phyloP scores from a whole-genome alignment of 2,888 invertebrate genomes.

The Stenotaenia linearis region DNA sequence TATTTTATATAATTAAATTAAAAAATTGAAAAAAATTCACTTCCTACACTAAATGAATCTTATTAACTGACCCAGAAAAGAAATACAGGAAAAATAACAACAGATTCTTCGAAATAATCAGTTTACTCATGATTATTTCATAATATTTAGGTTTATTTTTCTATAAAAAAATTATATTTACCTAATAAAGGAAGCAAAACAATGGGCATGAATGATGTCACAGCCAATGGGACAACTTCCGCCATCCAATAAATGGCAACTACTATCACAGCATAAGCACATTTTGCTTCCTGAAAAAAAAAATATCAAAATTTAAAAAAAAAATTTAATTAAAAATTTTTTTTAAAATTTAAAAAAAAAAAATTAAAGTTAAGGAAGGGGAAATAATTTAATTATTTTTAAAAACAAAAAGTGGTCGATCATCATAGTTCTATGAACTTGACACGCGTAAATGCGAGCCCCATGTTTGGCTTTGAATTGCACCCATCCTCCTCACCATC shows the following conservation, averaged over 20 bases:
- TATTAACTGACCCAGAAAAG: not conserved
- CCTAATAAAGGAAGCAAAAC: conserved; percentile 77
- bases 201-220: conserved; percentile 77
- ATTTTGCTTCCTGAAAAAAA: conserved; percentile 48
- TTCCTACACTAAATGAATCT: not conserved
- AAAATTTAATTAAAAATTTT: too few species aligned
- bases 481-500: not conserved
- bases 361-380: not conserved
- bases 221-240: conserved; percentile 72
- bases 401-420: not conserved
- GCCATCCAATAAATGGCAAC: conserved; percentile 83
- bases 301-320: conserved; percentile 34
- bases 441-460: not conserved
- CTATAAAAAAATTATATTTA: conserved; percentile 41
- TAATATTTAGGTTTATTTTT: too few species aligned
- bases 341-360: too few species aligned
- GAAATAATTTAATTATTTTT: too few species aligned
- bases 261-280: conserved; percentile 70
- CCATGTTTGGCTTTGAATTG: not conserved
- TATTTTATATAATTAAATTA: too few species aligned
- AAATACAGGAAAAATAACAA: not conserved
- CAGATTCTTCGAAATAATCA: not conserved
- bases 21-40: not conserved
- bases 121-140: not conserved
- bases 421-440: not conserved